Conservation (phyloP, 2,888 invertebrate species). For the Eurytoma californica region DNA sequence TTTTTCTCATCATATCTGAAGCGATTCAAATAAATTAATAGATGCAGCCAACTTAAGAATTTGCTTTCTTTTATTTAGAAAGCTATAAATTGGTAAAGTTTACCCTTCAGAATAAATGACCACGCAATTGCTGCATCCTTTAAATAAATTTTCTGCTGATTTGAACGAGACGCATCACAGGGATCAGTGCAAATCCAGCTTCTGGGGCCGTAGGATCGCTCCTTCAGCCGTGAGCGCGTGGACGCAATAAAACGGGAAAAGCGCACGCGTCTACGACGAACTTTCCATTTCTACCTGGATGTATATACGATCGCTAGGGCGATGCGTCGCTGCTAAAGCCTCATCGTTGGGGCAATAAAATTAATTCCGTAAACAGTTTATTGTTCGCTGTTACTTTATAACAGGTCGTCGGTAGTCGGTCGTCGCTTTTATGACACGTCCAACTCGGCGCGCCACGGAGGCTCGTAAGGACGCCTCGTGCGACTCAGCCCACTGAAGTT, state of each 20-base stretch:
- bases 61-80: too few species aligned
- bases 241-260: conserved; percentile 15
- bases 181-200: too few species aligned
- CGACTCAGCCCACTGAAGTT: background rate
- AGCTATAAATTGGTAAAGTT: too few species aligned
- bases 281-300: conserved; percentile 63
- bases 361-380: conserved; percentile 71
- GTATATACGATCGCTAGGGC: conserved; percentile 7
- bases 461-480: conserved; percentile 38
- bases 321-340: background rate
- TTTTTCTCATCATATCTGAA: too few species aligned
- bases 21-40: too few species aligned
- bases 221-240: conserved; percentile 17
- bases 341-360: conserved; percentile 65
- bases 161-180: too few species aligned
- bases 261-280: conserved; percentile 23
- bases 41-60: too few species aligned
- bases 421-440: conserved; percentile 63
- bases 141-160: too few species aligned
- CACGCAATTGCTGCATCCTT: too few species aligned
- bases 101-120: too few species aligned
- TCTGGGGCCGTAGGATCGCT: background rate
- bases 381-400: conserved; percentile 67
- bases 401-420: conserved; percentile 60
- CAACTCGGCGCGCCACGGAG: background rate